Evolutionary conservation across 2,797 vertebrate genomes (phyloP), one percentile per base, ranked within the genome.

Genomic region (Syngnathus acus): DNA sequence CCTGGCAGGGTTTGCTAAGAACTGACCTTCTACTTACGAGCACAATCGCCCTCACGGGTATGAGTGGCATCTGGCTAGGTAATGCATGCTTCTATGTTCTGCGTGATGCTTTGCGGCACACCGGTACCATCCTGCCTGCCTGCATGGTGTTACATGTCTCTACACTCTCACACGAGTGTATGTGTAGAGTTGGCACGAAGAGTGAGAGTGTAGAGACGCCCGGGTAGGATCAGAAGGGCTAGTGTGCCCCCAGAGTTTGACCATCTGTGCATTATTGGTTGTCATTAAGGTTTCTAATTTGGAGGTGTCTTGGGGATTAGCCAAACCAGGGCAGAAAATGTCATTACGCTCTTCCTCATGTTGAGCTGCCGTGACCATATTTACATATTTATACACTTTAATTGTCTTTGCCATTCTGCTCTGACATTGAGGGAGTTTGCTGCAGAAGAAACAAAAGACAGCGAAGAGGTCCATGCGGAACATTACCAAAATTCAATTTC

Each of bases 201-300:
- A 84, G 81, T 63, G 67, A 84, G 82, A 78, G 78, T 76, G 65
- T 78, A 73, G n/a, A 88, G 86, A 78, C 83, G 82, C 71, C 84
- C 50, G 74, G 79, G 85, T 80, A 80, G 84, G 85, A 84, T 87
- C 87, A 86, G 79, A 88, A 85, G 85, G 81, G 72, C 81, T 76
- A 32, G 65, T 66, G 84, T 82, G 84, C 84, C 86, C 88, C 89
- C 79, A 85, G 90, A 88, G 90, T 87, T 90, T 85, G 86, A 88
- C 91, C 91, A 92, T 91, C 91, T 92, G 91, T 83, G 83, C 76
- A 74, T 90, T 90, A 91, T 91, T 86, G 89, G 87, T 90, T 87
- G 88, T 90, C 91, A 92, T 92, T 92, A 91, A 89, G 87, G 87
- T 87, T 91, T 91, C 91, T 92, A 92, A 92, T 91, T 92, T 81